Evolutionary conservation across 2,888 invertebrate genomes (phyloP), one percentile per base, ranked within the genome.

Genomic region (Chrysopilus asiliformis): DNA sequence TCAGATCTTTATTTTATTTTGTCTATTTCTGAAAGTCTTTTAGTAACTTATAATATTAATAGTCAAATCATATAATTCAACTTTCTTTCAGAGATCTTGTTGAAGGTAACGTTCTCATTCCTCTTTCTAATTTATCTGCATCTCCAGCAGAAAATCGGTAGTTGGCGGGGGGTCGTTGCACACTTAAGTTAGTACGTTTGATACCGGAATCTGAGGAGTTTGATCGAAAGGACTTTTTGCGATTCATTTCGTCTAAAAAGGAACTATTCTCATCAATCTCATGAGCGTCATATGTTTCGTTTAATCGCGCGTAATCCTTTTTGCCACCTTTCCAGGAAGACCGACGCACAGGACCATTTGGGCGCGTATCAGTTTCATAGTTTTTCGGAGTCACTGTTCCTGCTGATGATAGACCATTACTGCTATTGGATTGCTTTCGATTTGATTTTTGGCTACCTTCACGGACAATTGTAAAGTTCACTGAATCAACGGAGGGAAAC

Each of bases 61-160:
- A n/a, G n/a, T n/a, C n/a, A 10, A 26, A 5, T n/a, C 26, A 8
- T 26, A 26, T 26, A 36, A 45, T 53, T 65, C 63, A 66, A 53
- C 63, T 64, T 44, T 68, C 67, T 52, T 76, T 72, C 46, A 78
- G 65, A 40, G 78, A 78, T 40, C 74, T 68, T 5, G 77, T 73
- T 49, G 76, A 74, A 24, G 75, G 71, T 44, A 76, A 64, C 12
- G 71, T 66, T 28, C 66, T 59, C 39, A 67, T 62, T 8, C 68
- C 63, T 40, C 71, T 70, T 38, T 75, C 68, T 44, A 76, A 63
- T 41, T 70, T 74, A 48, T 73, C 72, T 16, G 78, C 68, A 53
- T 79, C 79, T 39, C 78, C 79, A 8, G 79, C 71, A 26, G 79
- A 79, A 56, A 76, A 76, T 43, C 79, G 66, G 53, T 72, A 75